These are phyloP conservation scores for Rhizomys pruinosus DNA, from an alignment of 2,113 vertebrate species.

Conservation along the genomic window DNA sequence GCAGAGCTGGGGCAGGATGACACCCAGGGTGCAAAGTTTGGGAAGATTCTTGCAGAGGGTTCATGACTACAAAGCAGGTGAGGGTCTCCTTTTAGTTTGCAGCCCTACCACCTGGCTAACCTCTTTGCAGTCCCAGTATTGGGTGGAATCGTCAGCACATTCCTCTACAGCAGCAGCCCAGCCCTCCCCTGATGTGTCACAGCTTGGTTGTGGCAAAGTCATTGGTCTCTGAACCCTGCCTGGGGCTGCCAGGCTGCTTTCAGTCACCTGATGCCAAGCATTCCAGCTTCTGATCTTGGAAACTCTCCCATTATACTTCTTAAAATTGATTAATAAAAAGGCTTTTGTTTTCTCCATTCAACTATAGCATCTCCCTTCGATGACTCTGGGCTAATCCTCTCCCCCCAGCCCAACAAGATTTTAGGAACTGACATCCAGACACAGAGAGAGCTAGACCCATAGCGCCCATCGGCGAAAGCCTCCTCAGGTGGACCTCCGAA, in stretches of 20 bases:
- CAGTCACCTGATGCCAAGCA: not conserved
- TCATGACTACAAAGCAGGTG: not conserved
- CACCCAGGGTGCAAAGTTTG: not conserved
- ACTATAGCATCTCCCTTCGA: not conserved
- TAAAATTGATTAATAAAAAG: constrained; percentile 10
- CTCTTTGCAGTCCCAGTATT: not conserved
- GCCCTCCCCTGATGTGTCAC: not conserved
- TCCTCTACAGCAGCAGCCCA: not conserved
- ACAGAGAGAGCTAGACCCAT: not conserved
- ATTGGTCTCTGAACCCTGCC: not conserved
- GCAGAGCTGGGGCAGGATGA: not conserved
- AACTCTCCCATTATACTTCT: not conserved
- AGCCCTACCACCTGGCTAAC: not conserved
- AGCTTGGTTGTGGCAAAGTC: not conserved
- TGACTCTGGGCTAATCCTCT: not conserved
- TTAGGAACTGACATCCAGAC: not conserved
- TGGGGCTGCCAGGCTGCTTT: not conserved
- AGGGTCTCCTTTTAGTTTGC: not conserved
- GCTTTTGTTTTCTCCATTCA: not conserved
- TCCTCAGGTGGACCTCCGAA: not conserved
- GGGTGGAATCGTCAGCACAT: too few relatives aligned
- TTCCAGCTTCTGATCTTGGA: not conserved
- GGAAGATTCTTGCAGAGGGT: not conserved
- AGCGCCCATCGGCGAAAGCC: not conserved
- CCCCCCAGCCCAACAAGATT: not conserved